A percentile compares a stretch with the other conserved stretches of the same genome.
These are phyloP conservation scores for Echinometra lucunter DNA, from an alignment of 53 echinoderm and acorn worm species.

Conservation along the genomic window DNA sequence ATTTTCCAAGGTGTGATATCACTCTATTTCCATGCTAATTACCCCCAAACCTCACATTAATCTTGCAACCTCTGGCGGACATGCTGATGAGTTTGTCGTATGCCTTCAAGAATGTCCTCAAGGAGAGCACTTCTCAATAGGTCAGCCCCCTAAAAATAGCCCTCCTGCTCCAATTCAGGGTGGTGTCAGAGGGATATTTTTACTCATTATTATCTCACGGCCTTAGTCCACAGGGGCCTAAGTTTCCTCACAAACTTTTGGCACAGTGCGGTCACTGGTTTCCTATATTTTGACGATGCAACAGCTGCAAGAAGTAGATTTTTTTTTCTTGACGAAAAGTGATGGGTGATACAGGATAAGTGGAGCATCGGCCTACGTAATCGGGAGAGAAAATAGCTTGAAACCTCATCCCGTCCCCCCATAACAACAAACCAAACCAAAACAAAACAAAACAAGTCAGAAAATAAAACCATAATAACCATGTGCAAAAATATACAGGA, in stretches of 20 bases:
- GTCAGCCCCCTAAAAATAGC: slow-evolving; percentile 29
- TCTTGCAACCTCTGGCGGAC: neutral
- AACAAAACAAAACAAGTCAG: slow-evolving; percentile 8
- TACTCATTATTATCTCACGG: slow-evolving; percentile 8
- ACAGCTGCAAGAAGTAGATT: slow-evolving; percentile 2
- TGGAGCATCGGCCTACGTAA: neutral
- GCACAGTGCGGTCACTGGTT: slow-evolving; percentile 19
- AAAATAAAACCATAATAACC: neutral
- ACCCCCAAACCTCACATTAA: neutral
- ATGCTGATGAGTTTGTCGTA: neutral
- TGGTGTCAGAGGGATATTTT: neutral
- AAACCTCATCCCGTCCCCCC: slow-evolving; percentile 11
- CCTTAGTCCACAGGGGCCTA: neutral
- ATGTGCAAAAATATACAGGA: neutral
- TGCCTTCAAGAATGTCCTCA: slow-evolving; percentile 8
- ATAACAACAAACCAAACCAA: slow-evolving; percentile 28
- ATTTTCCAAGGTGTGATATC: neutral
- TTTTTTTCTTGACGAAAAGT: neutral
- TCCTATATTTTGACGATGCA: neutral
- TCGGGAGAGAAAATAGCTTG: neutral
- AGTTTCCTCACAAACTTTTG: slow-evolving; percentile 1
- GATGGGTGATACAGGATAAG: slow-evolving; percentile 20
- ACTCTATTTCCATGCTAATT: neutral
- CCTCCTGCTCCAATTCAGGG: neutral
- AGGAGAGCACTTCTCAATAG: slow-evolving; percentile 10